phyloP scores from a whole-genome alignment of 2,113 vertebrate genomes.

The Ptilorrhoa leucosticta region DNA sequence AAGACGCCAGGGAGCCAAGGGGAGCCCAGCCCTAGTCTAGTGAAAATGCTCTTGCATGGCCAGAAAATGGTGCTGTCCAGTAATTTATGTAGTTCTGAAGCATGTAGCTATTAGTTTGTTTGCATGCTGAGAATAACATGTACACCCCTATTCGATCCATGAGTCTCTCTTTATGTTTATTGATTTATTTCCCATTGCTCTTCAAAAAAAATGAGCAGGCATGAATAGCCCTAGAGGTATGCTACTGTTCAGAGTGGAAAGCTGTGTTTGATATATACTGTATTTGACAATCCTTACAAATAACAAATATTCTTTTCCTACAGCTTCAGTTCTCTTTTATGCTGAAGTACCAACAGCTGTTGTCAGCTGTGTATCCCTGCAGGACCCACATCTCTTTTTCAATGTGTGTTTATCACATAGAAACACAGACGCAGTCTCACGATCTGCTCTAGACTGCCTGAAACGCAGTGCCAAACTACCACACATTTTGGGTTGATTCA shows the following conservation, averaged over 20 bases:
- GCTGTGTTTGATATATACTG: not conserved
- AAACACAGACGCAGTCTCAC: not conserved
- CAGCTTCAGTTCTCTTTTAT: not conserved
- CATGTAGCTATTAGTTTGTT: not conserved
- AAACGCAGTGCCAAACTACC: not conserved
- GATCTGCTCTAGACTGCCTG: not conserved
- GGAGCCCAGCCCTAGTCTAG: not conserved
- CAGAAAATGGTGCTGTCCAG: not conserved
- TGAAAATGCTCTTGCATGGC: not conserved
- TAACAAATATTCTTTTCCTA: not conserved
- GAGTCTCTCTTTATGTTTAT: not conserved
- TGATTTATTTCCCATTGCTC: not conserved
- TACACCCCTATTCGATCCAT: not conserved
- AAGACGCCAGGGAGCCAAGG: not conserved
- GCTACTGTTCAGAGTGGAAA: not conserved
- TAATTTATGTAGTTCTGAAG: not conserved
- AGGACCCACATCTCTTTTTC: not conserved
- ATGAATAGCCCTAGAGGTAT: not conserved
- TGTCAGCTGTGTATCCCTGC: not conserved
- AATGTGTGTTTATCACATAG: not conserved
- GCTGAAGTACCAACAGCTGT: not conserved
- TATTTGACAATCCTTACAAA: not conserved
- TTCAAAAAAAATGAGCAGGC: not conserved
- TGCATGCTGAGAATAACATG: not conserved
- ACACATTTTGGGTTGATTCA: not conserved